Conservation (phyloP, 2,888 invertebrate genomes). For the Phyllotreta striolata region DNA sequence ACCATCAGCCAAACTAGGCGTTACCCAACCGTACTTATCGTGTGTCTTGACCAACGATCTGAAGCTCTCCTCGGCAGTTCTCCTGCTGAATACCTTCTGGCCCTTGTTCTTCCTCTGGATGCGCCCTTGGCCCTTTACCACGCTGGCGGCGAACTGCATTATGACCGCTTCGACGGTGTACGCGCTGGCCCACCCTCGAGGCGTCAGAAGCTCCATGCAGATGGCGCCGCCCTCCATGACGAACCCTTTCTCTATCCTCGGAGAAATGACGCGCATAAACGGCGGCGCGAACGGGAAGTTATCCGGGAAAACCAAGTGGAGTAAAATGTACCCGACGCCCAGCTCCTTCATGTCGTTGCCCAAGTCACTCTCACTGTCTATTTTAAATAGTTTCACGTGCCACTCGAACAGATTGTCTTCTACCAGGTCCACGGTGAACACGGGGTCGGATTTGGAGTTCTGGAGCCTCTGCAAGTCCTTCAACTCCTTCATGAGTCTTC, state of each 20-base stretch:
- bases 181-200: slow-evolving; percentile 87
- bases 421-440: slow-evolving; percentile 84
- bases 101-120: slow-evolving; percentile 81
- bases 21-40: slow-evolving; percentile 92
- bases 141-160: slow-evolving; percentile 89
- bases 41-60: slow-evolving; percentile 87
- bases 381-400: slow-evolving; percentile 82
- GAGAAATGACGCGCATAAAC: slow-evolving; percentile 73
- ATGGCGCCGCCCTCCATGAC: slow-evolving; percentile 93
- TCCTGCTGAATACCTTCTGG: slow-evolving; percentile 78
- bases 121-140: slow-evolving; percentile 87
- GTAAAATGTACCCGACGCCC: slow-evolving; percentile 75
- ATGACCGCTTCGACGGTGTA: slow-evolving; percentile 88
- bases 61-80: slow-evolving; percentile 89
- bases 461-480: slow-evolving; percentile 81
- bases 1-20: slow-evolving; percentile 85
- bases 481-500: slow-evolving; percentile 86
- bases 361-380: slow-evolving; percentile 85
- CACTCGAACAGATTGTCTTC: slow-evolving; percentile 89
- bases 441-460: slow-evolving; percentile 72
- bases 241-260: slow-evolving; percentile 75
- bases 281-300: slow-evolving; percentile 91
- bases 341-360: slow-evolving; percentile 83
- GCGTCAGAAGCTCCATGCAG: slow-evolving; percentile 87
- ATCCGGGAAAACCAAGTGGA: slow-evolving; percentile 85